These are phyloP conservation scores for Gambusia holbrooki DNA, from an alignment of 2,113 vertebrate species.

Conservation along the genomic window DNA sequence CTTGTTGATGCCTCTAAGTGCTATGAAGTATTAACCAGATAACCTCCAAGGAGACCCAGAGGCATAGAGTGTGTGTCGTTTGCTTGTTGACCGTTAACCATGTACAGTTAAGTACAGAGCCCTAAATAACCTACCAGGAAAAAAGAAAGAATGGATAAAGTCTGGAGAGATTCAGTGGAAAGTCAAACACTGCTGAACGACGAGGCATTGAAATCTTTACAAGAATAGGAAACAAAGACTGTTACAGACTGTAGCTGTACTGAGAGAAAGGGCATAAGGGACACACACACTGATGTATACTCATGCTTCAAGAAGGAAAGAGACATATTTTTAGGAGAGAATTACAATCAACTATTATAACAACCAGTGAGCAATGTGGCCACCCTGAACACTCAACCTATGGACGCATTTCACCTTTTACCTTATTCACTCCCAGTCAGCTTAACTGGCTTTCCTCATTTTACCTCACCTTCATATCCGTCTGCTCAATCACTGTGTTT, in stretches of 20 bases:
- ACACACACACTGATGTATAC: constrained; percentile 38
- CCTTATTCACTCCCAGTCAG: neutral
- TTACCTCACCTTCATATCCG: constrained; percentile 30
- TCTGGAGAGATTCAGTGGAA: constrained; percentile 18
- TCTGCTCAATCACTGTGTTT: constrained; percentile 45
- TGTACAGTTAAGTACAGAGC: constrained; percentile 54
- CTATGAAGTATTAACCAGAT: constrained; percentile 77
- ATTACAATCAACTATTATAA: constrained; percentile 34
- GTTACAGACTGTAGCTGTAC: neutral
- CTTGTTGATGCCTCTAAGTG: constrained; percentile 75
- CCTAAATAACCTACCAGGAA: constrained; percentile 52
- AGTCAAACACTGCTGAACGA: constrained; percentile 34
- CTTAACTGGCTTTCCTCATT: constrained; percentile 36
- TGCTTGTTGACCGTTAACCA: constrained; percentile 56
- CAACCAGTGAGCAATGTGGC: constrained; percentile 16
- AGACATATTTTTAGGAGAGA: constrained; percentile 12
- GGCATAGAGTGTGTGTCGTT: constrained; percentile 9
- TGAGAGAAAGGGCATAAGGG: constrained; percentile 3
- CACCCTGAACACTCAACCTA: constrained; percentile 2
- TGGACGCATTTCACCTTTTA: constrained; percentile 24
- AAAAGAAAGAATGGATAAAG: constrained; percentile 22
- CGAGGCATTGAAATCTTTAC: constrained; percentile 36
- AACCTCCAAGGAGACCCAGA: constrained; percentile 62
- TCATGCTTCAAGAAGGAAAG: constrained; percentile 26
- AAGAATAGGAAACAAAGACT: constrained; percentile 7